Base-by-base conservation (phyloP, 1,140 invertebrate species). In the Bursaphelenchus mucronatus region DNA sequence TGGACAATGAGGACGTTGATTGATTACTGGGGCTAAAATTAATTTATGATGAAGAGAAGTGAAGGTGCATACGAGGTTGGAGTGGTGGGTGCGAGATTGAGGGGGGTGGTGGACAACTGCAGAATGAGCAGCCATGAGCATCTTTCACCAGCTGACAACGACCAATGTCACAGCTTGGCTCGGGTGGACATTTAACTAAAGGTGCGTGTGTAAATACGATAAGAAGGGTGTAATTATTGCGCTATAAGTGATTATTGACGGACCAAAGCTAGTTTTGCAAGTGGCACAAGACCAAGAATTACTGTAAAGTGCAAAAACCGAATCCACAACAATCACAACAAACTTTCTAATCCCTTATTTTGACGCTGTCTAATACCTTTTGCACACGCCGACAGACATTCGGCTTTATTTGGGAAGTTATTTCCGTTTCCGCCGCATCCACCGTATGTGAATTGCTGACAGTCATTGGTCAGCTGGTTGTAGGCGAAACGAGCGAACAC, bases 71-170 rank as follows among this genome's bases (percentile, higher is more conserved):
- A 30, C 30, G 30, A 30, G 30, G 41, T 61, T 61, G 13, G 43
- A 63, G 15, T 58, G 51, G 61, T 21, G 43, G 11, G 30, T 53
- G 59, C n/a, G 62, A n/a, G n/a, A 30, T 30, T 30, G 30, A 30
- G 30, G 30, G 19, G 2, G 52, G 50, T 39, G 78, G 79, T 13
- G 78, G 72, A 57, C 78, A 80, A 50, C 71, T 77, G 62, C 78
- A 80, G 66, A 81, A 74, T 10, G 76, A 64, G 63, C 78, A 80
- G 54, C 78, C 78, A 40, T 67, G 61, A 8, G 56, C 56, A 58
- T 80, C 79, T 47, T 74, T 76, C 15, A 80, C 75, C 39, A 80
- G 44, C 56, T 80, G 78, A 47, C 78, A 80, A 4, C 76, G 61
- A 8, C 44, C 17, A 9, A 64, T 54, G 58, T 80, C 78, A 59